Evolutionary conservation across 2,888 invertebrate genomes (phyloP).

Genomic region (Limnephilus lunatus): DNA sequence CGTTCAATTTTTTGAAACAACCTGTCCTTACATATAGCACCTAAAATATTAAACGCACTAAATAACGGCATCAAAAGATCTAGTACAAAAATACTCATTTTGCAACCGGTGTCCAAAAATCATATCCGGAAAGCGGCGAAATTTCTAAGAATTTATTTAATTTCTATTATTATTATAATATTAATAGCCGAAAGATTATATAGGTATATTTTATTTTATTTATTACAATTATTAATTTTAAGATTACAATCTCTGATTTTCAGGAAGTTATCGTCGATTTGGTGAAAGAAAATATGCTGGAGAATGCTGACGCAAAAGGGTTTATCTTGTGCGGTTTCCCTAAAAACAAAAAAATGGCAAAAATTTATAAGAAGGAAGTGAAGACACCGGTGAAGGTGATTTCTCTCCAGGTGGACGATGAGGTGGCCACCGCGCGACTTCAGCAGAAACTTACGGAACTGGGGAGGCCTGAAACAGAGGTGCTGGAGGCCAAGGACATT

Average conservation of each 20-base stretch:
- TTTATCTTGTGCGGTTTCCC: conserved; percentile 79
- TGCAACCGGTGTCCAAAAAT: no score
- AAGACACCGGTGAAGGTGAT: conserved; percentile 77
- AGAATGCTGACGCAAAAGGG: conserved; percentile 74
- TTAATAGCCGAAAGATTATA: no score
- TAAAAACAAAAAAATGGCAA: conserved; percentile 75
- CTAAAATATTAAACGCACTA: no score
- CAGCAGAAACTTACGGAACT: conserved; percentile 75
- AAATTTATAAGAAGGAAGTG: conserved; percentile 74
- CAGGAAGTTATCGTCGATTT: conserved; percentile 78
- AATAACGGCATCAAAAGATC: no score
- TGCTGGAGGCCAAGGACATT: conserved; percentile 73
- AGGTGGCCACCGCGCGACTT: conserved; percentile 70
- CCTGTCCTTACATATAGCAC: no score
- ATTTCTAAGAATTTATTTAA: no score
- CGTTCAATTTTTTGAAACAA: no score
- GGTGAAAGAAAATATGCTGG: conserved; percentile 78
- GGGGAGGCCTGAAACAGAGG: conserved; percentile 74
- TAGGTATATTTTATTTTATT: no score
- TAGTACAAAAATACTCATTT: no score
- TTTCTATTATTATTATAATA: no score
- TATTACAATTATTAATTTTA: no score
- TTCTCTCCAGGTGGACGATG: conserved; percentile 74
- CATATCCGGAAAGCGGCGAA: no score
- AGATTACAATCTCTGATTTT: conserved; percentile 58